Evolutionary conservation across 23 tunicate genomes (phyloP).

Genomic region (Botrylloides violaceus): DNA sequence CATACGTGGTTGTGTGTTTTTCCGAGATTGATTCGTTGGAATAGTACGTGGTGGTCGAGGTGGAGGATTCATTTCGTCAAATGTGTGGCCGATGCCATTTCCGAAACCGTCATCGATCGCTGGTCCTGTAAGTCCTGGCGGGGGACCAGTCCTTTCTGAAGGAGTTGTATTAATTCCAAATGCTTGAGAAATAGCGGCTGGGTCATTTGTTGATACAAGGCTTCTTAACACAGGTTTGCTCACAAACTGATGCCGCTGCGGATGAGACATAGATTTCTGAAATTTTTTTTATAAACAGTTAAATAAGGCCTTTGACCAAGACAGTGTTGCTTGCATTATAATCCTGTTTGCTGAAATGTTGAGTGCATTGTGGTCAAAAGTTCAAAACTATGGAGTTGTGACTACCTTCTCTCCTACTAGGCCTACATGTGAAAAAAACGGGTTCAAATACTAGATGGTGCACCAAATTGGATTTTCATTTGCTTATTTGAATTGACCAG

Average conservation of each 20-base stretch:
- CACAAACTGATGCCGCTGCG: neutral
- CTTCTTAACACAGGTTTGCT: neutral
- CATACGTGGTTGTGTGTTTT: neutral
- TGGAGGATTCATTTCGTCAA: neutral
- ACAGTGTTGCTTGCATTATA: no score
- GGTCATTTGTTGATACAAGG: neutral
- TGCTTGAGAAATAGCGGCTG: neutral
- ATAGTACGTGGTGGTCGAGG: slow-evolving; percentile 17
- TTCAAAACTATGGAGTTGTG: no score
- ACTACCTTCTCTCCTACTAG: no score
- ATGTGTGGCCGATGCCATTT: neutral
- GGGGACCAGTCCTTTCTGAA: neutral
- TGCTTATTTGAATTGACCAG: no score
- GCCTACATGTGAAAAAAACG: no score
- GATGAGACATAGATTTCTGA: neutral
- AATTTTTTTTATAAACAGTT: no score
- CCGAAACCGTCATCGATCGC: neutral
- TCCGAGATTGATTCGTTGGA: neutral
- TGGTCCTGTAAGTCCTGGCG: neutral
- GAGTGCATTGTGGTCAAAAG: no score
- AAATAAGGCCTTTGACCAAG: no score
- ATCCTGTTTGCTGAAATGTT: no score
- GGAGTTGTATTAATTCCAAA: neutral
- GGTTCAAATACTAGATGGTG: no score
- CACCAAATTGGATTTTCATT: no score